phyloP scores from a whole-genome alignment of 2,888 invertebrate genomes.

The Petrolisthes manimaculis region DNA sequence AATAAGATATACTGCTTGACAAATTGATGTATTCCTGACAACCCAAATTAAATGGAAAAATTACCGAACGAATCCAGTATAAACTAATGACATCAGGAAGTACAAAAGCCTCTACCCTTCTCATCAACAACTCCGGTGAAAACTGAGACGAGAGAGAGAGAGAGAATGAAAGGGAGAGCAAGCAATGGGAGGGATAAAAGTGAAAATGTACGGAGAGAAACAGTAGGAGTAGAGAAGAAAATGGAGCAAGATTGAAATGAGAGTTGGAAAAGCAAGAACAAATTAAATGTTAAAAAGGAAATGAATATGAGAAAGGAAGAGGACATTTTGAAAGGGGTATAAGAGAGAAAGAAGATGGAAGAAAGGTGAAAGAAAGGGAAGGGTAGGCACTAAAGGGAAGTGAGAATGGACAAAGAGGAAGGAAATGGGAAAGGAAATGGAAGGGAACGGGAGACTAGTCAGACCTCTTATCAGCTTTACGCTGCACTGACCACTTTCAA shows the following conservation, averaged over 20 bases:
- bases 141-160: no score
- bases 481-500: slow-evolving; percentile 8
- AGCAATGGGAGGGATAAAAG: neutral
- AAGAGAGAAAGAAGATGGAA: neutral
- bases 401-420: neutral
- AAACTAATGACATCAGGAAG: neutral
- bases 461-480: slow-evolving; percentile 23
- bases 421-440: neutral
- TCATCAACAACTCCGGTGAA: neutral
- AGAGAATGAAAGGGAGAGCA: neutral
- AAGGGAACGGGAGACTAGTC: neutral
- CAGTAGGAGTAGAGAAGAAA: neutral
- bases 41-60: no score
- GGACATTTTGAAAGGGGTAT: neutral
- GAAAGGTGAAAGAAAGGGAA: no score
- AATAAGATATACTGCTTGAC: neutral
- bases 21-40: neutral
- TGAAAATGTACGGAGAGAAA: neutral
- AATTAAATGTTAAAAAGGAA: neutral
- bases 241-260: no score
- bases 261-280: neutral
- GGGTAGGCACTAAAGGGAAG: neutral
- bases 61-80: no score
- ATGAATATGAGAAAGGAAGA: neutral
- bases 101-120: neutral